Evolutionary conservation across 2,797 vertebrate species (phyloP), one percentile per base, ranked within the genome.

Genomic region (Phrynocephalus forsythii): DNA sequence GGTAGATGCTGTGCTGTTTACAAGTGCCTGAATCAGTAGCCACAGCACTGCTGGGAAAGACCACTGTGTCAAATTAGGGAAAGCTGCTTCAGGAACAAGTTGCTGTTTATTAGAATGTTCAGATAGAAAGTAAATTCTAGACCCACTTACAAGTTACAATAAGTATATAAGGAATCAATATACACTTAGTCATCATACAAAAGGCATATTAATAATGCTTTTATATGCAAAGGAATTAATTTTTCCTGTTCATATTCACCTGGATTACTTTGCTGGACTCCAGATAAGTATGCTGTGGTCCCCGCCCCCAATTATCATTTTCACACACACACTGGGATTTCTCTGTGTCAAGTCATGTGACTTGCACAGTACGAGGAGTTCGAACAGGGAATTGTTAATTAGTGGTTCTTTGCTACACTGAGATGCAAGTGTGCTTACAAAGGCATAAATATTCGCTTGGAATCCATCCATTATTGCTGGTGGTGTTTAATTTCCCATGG

Each of bases 161-260:
- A 63, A 5, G 22, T 52, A 2, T 63, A 11, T 52, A 30, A 26
- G 63, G 71, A 3, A 44, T 44, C 28, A 79, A n/a, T n/a, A 20
- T 87, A 16, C 60, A 56, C 11, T 38, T 87, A 9, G 69, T 83
- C 2, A 71, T 20, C 8, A 33, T 50, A 33, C 16, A 44, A 79
- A 69, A 85, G 30, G 24, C 18, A 26, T 86, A 44, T 87, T 52
- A 15, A 33, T 87, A 77, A 18, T 68, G 10, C n/a, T 60, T 78
- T 68, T n/a, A 83, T 22, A 71, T 71, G 3, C 63, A 78, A 68
- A 44, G 6, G 44, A 68, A 30, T 78, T 30, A 3, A 33, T 38
- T 44, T 1, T 76, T 71, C n/a, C 11, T 63, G 30, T 84, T 78
- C 50, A 30, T 24, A 75, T 38, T 28, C 66, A 75, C 16, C 22